Base-by-base conservation (phyloP, 2,797 vertebrate species). In the Valencia hispanica region DNA sequence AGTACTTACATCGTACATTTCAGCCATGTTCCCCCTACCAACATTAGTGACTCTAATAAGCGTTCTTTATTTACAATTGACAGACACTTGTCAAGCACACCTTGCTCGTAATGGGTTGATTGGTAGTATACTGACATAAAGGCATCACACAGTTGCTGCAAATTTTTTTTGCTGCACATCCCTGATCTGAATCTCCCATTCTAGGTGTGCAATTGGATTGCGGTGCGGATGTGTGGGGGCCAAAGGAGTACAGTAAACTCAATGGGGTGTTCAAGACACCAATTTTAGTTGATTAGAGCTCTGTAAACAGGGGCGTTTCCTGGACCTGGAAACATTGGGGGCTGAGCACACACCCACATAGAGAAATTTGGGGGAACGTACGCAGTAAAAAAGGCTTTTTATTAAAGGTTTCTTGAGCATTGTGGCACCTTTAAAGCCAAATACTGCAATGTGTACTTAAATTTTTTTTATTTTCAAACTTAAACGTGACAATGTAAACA, bases 21-120 rank as follows among this genome's bases (percentile, higher is more conserved):
- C 73, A 76, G 68, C 30, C 68, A 7, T 65, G 22, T 65, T 65
- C 34, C 39, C 61, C 34, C 61, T 7, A 25, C 34, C 20, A 25
- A 20, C 34, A 2, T 66, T 50, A 78, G 79, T 80, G 72, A 55
- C 85, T 81, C 57, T 77, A 75, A 86, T 82, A 79, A 84, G 65
- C 53, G 73, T 41, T 72, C 25, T 17, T n/a, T n/a, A 68, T 27
- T 41, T 66, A 68, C 14, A 68, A 68, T 68, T 27, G 14, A 39
- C 65, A 68, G 65, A 43, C 25, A 41, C 39, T 17, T 14, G 43
- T 27, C 15, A 41, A 43, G 25, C 39, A 15, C 25, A 43, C 39
- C 39, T 68, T 27, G 8, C 53, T n/a, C 5, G 11, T n/a, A n/a
- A 1, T 12, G 53, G 39, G 5, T 27, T 27, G 65, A 6, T 43